Evolutionary conservation across 2,888 invertebrate genomes (phyloP).

Genomic region (Lomographa bimaculata): DNA sequence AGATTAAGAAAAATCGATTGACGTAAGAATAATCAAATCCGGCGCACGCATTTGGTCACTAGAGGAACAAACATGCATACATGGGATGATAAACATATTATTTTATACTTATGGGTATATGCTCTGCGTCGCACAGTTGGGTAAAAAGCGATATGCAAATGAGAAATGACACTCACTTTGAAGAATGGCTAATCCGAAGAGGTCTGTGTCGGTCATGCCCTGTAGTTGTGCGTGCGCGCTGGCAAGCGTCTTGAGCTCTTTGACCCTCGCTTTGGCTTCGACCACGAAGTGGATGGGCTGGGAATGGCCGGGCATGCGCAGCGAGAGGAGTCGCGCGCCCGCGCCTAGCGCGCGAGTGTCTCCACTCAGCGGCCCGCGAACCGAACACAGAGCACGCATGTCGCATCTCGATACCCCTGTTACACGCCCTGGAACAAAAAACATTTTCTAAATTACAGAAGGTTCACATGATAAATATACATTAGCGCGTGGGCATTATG

Average conservation of each 20-base stretch:
- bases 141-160: too few relatives aligned
- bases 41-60: too few relatives aligned
- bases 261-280: conserved; percentile 93
- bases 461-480: too few relatives aligned
- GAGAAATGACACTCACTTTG: conserved; percentile 92
- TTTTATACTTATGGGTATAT: too few relatives aligned
- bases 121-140: too few relatives aligned
- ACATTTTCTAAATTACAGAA: background rate
- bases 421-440: conserved; percentile 69
- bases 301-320: conserved; percentile 84
- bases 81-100: too few relatives aligned
- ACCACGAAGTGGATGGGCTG: conserved; percentile 81
- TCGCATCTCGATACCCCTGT: conserved; percentile 84
- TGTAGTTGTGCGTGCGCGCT: conserved; percentile 91
- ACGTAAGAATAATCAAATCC: too few relatives aligned
- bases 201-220: conserved; percentile 92
- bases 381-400: conserved; percentile 91
- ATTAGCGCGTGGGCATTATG: too few relatives aligned
- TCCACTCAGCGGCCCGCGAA: conserved; percentile 92
- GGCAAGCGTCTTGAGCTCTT: conserved; percentile 92
- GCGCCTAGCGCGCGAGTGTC: conserved; percentile 86
- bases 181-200: conserved; percentile 93
- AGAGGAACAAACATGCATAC: too few relatives aligned
- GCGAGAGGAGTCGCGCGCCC: conserved; percentile 86
- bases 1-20: too few relatives aligned